Evolutionary conservation across 1,140 invertebrate species (phyloP).

Genomic region (Cepaea nemoralis): DNA sequence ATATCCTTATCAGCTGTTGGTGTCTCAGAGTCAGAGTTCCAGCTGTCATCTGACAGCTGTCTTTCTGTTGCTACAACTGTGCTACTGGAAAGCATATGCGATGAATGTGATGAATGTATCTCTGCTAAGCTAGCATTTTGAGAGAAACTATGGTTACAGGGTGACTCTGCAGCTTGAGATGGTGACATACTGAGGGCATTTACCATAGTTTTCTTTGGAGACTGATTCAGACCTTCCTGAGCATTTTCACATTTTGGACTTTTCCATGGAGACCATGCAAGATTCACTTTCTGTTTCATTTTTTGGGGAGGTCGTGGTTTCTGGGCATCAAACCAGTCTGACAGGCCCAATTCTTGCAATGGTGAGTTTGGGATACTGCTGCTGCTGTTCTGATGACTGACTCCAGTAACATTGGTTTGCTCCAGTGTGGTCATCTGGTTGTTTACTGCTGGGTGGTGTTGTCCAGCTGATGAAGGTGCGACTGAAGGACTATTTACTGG

Average conservation of each 20-base stretch:
- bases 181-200: neutral
- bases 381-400: no score
- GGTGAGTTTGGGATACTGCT: no score
- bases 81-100: neutral
- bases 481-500: no score
- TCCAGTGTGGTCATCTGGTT: no score
- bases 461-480: no score
- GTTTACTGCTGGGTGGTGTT: no score
- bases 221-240: neutral
- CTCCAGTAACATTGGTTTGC: no score
- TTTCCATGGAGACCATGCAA: neutral
- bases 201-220: neutral
- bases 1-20: neutral
- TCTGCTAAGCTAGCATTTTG: neutral
- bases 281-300: neutral
- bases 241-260: neutral
- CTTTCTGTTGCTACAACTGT: neutral
- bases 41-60: conserved; percentile 3
- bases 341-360: neutral
- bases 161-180: neutral
- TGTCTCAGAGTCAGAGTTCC: neutral
- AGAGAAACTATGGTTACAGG: neutral
- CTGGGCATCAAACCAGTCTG: neutral
- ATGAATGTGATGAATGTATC: neutral
- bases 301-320: neutral